A percentile compares a stretch with the other conserved stretches of the same genome.
phyloP scores from a whole-genome alignment of 2,797 vertebrate species.

The Nothura maculosa region DNA sequence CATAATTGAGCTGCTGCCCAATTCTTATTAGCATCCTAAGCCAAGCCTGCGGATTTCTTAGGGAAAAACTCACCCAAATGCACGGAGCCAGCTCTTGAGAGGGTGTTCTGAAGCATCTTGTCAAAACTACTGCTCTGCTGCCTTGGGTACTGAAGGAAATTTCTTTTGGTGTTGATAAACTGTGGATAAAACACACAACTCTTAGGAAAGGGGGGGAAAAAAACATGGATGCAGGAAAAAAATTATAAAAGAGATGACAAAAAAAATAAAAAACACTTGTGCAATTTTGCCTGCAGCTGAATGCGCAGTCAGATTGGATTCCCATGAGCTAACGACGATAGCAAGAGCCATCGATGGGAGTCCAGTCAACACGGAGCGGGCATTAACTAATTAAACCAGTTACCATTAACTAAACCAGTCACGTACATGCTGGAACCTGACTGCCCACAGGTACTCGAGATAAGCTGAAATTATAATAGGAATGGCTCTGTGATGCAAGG shows the following conservation, averaged over 20 bases:
- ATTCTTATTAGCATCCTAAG: background rate
- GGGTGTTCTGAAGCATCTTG: background rate
- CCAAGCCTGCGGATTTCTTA: background rate
- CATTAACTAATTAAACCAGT: background rate
- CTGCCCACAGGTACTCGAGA: constrained; percentile 35
- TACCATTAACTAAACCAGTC: background rate
- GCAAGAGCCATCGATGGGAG: background rate
- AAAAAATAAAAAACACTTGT: background rate
- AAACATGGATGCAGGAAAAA: background rate
- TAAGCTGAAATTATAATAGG: background rate
- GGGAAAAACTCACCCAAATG: rapidly evolving
- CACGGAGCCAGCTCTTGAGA: background rate
- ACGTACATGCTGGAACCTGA: background rate
- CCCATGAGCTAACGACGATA: background rate
- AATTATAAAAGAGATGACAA: background rate
- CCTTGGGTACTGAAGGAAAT: background rate
- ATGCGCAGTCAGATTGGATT: background rate
- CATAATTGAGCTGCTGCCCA: background rate
- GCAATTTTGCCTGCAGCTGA: background rate
- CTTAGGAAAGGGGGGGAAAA: background rate
- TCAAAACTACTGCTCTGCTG: background rate
- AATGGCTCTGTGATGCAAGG: background rate
- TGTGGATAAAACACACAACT: rapidly evolving
- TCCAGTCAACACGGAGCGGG: background rate
- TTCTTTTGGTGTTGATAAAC: background rate